These are phyloP conservation scores for Conus canariensis DNA, from an alignment of 2,888 invertebrate species.

Conservation along the genomic window DNA sequence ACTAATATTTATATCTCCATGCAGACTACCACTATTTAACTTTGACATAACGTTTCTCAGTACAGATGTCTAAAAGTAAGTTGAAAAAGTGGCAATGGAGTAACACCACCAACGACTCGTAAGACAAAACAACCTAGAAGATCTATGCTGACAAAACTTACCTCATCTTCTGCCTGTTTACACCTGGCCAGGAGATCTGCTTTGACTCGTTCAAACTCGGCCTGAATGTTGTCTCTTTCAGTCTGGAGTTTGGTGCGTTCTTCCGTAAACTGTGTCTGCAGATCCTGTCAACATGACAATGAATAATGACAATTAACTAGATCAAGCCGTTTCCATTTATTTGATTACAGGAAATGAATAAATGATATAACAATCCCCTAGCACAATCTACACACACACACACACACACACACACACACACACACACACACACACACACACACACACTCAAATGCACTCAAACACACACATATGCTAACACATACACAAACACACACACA, in stretches of 20 bases:
- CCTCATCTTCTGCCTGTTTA: slow-evolving; percentile 69
- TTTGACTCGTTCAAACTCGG: slow-evolving; percentile 66
- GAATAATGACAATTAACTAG: background rate
- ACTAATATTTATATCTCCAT: no score
- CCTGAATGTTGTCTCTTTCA: slow-evolving; percentile 62
- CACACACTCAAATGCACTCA: background rate
- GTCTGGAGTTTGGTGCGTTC: slow-evolving; percentile 56
- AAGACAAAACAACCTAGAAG: background rate
- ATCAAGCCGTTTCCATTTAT: background rate
- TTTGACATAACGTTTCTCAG: no score
- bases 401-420: no score
- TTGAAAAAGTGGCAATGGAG: no score
- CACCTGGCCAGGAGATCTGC: slow-evolving; percentile 67
- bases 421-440: background rate
- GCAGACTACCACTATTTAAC: no score
- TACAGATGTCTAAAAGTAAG: no score
- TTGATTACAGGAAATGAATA: background rate
- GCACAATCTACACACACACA: background rate
- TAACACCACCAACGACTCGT: background rate
- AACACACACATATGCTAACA: background rate
- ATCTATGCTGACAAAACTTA: slow-evolving; percentile 42
- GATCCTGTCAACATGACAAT: slow-evolving; percentile 53
- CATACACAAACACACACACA: background rate
- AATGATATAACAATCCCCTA: background rate
- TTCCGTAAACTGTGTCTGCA: slow-evolving; percentile 58